Base-by-base conservation (phyloP, 2,888 invertebrate species). In the Mesoligia furuncula region DNA sequence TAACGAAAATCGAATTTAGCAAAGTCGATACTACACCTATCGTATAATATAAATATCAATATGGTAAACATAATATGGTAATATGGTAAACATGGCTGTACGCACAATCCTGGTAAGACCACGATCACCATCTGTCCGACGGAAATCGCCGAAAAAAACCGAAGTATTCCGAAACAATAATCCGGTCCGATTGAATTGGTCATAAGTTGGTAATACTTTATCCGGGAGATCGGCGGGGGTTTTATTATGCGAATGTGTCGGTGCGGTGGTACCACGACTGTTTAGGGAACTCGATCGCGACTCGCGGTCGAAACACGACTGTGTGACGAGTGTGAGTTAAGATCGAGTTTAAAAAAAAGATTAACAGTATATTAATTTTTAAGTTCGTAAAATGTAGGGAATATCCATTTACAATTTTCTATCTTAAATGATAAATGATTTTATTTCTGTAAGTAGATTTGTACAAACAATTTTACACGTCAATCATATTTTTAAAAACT, bases 201-300 rank as follows among this genome's bases (percentile, higher is more conserved):
- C 89, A 88, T 88, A 90, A 90, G 83, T 91, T 85, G 82, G 88
- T 88, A 88, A 87, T 88, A 90, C 80, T 89, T 83, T 90, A 88
- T 87, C 80, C 86, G 79, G 83, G 76, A 84, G 85, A 87, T 85
- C 73, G 77, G 57, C n/a, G 84, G 59, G 78, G 81, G 83, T 86
- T 83, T 82, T 74, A 79, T 83, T 87, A 88, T 86, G 85, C 80
- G 86, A 81, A 88, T 85, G 78, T 87, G 74, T 77, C 20, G 81
- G 79, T 82, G n/a, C 20, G 81, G 79, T 82, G n/a, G 5, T 87
- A 87, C 88, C 69, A 80, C 7, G n/a, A 20, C 42, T 54, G 17
- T 27, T 66, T 24, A 0, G 9, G 7, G 17, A n/a, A 36, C 61
- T 69, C n/a, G 36, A 36, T 36, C 69, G n/a, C 7, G 11, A 59